Evolutionary conservation across 2,888 invertebrate genomes (phyloP), one percentile per base, ranked within the genome.

Genomic region (Leucania comma): DNA sequence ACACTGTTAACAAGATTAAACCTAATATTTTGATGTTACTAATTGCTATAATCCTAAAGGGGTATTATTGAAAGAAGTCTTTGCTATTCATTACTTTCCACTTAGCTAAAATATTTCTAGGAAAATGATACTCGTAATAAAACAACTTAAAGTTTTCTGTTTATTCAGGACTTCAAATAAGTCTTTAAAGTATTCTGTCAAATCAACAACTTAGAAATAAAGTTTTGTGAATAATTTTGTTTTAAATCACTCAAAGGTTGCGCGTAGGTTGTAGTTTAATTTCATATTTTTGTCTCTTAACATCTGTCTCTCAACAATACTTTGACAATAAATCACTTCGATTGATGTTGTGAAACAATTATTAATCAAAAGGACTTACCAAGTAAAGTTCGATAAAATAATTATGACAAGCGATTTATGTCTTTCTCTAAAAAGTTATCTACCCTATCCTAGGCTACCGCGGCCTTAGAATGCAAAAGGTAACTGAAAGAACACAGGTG

Each of bases 141-240:
- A 48, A 56, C 14, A 32, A 32, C 22, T 50, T 5, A 60, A 60
- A 61, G n/a, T 32, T 61, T 62, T 51, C 54, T 42, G 42, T 73
- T 73, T 65, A 56, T 56, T 65, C 65, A 50, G 54, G 42, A 60
- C 32, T 26, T 17, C 17, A 26, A 73, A 73, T 42, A 50, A 65
- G n/a, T n/a, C n/a, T 72, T 64, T 35, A 29, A 20, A 70, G 10
- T 48, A 9, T 35, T 24, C 10, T 57, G 26, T 29, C 17, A 53
- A 58, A 51, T 10, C 42, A 38, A 60, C 3, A 32, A 57, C 20
- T 24, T 50, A 3, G 20, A 26, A 57, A 63, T n/a, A 64, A 4
- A 38, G 12, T 38, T 71, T 32, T 14, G 38, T 6, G 0, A 69
- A 58, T 59, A 59, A 10, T 42, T 51, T 57, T 14, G 42, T 58